phyloP scores from a whole-genome alignment of 2,797 vertebrate species.

The Tokudaia tokunoshimensis region DNA sequence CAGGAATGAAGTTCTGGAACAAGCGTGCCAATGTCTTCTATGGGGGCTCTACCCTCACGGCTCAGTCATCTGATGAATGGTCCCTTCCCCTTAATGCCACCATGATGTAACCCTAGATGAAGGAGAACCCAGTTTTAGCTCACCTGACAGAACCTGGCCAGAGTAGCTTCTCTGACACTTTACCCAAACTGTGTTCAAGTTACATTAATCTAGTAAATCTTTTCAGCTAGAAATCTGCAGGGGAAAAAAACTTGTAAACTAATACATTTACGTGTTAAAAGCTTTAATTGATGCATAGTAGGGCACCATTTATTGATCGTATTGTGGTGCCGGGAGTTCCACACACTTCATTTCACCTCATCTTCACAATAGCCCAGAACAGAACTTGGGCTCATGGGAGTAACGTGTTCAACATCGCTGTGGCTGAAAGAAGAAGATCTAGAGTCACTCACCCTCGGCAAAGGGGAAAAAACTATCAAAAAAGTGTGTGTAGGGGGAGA shows the following conservation, averaged over 20 bases:
- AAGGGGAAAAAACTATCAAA: background rate
- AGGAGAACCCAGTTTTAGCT: background rate
- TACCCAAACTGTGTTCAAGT: background rate
- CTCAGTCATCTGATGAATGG: background rate
- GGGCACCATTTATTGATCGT: background rate
- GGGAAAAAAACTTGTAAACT: background rate
- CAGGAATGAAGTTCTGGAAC: background rate
- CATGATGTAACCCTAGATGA: background rate
- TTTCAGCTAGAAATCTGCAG: background rate
- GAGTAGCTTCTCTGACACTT: background rate
- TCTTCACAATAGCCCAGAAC: too few species aligned
- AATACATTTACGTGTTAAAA: background rate
- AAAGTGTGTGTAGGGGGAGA: background rate
- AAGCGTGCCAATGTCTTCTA: background rate
- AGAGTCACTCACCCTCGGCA: background rate
- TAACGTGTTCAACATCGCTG: background rate
- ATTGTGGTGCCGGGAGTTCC: background rate
- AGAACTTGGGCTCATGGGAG: background rate
- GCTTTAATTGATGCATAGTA: background rate
- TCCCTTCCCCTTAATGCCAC: background rate
- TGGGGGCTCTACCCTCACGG: background rate
- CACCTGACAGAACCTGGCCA: background rate
- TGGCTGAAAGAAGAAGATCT: background rate
- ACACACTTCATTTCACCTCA: background rate
- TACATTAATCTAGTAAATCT: background rate